Evolutionary conservation across 2,888 invertebrate species (phyloP), one percentile per base, ranked within the genome.

Genomic region (Harpalus rubripes): DNA sequence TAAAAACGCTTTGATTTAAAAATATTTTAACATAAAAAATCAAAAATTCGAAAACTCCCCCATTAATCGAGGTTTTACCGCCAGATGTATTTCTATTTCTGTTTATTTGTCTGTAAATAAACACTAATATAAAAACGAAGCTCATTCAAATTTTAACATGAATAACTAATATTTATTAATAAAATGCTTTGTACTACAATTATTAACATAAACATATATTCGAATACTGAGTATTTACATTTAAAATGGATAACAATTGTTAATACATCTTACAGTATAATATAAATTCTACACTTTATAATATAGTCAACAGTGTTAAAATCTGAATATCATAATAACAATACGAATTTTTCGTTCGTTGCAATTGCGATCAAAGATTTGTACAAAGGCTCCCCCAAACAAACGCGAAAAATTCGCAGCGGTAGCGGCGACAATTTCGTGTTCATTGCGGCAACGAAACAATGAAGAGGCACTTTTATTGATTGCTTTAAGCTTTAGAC

Each of bases 201-300:
- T 15, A 68, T 16, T 65, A 65, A 68, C 68, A 68, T 68, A 39
- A 68, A 68, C 68, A 68, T n/a, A 41, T 68, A 68, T 68, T 68
- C 39, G 68, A 68, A 39, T 16, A 32, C 32, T 41, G 32, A 41
- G 41, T 68, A 68, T 68, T 68, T 68, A 68, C 68, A 68, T 16
- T 65, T 65, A 26, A 65, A 65, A 65, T 65, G 41, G n/a, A 68
- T 68, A 68, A 68, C 68, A 68, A 68, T 63, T 65, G 65, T 32
- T 39, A 68, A 39, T 74, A 74, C 72, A 74, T 74, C 16, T 18
- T 44, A 74, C 72, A 41, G 12, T 44, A 74, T 10, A 74, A 74
- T 74, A 74, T 74, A 74, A 74, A 74, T 74, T 74, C 72, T 74
- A 74, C 72, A 74, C 15, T 39, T 74, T 74, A 68, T 39, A 68